Conservation (phyloP, 2,888 invertebrate species). For the Drosophila cognata region DNA sequence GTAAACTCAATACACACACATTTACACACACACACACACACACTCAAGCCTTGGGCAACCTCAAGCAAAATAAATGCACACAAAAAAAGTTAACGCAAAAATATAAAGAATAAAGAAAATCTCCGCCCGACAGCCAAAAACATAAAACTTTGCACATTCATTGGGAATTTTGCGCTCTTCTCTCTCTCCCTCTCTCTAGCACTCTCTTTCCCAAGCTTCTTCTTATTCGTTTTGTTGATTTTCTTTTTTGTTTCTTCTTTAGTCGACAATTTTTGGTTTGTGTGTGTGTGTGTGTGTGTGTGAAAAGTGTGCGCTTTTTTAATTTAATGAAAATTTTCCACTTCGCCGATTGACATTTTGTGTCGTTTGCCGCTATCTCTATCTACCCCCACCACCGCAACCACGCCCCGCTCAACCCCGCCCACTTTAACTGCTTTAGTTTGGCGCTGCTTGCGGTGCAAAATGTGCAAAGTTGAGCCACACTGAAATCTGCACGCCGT, state of each 20-base stretch:
- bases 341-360: slow-evolving; percentile 84
- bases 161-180: slow-evolving; percentile 54
- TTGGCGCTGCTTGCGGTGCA: slow-evolving; percentile 60
- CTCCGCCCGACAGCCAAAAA: slow-evolving; percentile 76
- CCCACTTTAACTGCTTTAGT: slow-evolving; percentile 39
- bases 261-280: slow-evolving; percentile 50
- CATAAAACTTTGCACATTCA: slow-evolving; percentile 80
- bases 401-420: not conserved
- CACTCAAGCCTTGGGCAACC: slow-evolving; percentile 1
- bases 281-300: slow-evolving; percentile 35
- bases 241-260: slow-evolving; percentile 40
- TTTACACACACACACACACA: slow-evolving; percentile 20
- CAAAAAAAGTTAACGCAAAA: slow-evolving; percentile 22
- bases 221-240: slow-evolving; percentile 18
- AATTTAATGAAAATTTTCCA: slow-evolving; percentile 85
- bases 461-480: slow-evolving; percentile 66
- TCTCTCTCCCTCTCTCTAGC: not conserved
- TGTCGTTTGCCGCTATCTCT: slow-evolving; percentile 62
- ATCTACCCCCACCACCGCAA: not conserved
- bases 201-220: not conserved
- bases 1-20: slow-evolving; percentile 27
- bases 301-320: slow-evolving; percentile 74
- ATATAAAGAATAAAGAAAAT: slow-evolving; percentile 55
- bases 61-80: slow-evolving; percentile 54
- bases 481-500: slow-evolving; percentile 52